Evolutionary conservation across 2,113 vertebrate genomes (phyloP).

Genomic region (Mustelus asterias): DNA sequence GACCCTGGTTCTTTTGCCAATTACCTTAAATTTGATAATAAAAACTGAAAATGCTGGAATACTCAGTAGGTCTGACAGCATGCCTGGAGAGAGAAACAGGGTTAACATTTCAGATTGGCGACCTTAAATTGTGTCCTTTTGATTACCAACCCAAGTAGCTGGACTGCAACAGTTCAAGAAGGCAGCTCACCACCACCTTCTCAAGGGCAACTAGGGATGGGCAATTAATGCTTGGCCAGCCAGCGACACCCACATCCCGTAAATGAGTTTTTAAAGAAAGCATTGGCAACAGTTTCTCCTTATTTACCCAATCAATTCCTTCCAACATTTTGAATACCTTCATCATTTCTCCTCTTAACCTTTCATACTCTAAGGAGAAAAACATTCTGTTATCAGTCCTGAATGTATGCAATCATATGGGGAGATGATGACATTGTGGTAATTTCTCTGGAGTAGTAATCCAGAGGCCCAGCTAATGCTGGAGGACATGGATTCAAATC

Average conservation of each 20-base stretch:
- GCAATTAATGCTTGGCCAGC: no score
- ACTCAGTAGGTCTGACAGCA: neutral
- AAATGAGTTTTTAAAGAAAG: no score
- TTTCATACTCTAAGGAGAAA: neutral
- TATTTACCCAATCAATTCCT: neutral
- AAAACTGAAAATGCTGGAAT: neutral
- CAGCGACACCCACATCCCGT: no score
- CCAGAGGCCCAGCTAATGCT: no score
- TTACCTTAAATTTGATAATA: neutral
- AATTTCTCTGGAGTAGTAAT: no score
- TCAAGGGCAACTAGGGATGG: no score
- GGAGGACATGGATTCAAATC: no score
- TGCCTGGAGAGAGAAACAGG: neutral
- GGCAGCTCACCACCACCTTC: no score
- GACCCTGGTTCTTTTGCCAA: neutral
- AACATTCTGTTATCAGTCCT: neutral
- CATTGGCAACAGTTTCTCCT: neutral
- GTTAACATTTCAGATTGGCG: neutral
- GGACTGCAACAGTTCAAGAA: no score
- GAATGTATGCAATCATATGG: neutral
- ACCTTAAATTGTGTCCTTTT: neutral
- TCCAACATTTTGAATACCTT: neutral
- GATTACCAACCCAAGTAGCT: neutral
- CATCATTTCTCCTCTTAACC: neutral
- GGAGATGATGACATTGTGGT: no score